Evolutionary conservation across 2,888 invertebrate species (phyloP), one percentile per base, ranked within the genome.

Genomic region (Dasysyrphus albostriatus): DNA sequence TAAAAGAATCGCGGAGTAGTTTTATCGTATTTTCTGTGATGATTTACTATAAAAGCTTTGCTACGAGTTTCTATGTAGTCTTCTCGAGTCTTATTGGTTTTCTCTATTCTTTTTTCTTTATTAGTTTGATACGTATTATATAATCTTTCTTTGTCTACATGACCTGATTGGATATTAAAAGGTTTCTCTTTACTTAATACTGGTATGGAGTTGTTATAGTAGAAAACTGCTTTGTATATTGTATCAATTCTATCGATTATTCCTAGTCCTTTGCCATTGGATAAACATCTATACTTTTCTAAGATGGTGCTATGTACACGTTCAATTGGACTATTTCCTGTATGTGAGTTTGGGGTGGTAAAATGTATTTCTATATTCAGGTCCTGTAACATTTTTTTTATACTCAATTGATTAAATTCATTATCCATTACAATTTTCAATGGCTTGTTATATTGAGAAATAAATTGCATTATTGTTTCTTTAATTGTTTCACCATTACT

Each of bases 161-260:
- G 56, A 14, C 32, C 58, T 58, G 32, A 34, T 58, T 58, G 34
- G 2, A 19, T 49, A 19, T 19, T 49, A 19, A 49, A 49, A 19
- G 19, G 49, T 49, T 49, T 49, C 19, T 49, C 49, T 49, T 47
- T 47, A 8, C 47, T 49, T 19, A 49, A 49, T 19, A 49, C 49
- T 49, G 19, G 49, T 49, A 49, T 49, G 9, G 49, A 49, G 19
- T 49, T 49, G 8, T 49, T 49, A 49, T 49, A 49, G 37, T 58
- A 58, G 34, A 58, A 58, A 58, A 58, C 58, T 58, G 58, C 32
- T 34, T 34, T 58, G 16, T 37, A 58, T 34, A 58, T 10, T 37
- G 58, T 58, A 58, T 58, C 58, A 16, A 58, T 58, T 34, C n/a
- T 29, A 54, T 54, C 49, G 4, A 49, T 49, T 49, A 49, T 49